Percentiles rank a stretch among this genome's conserved stretches.
Evolutionary conservation across 2,888 invertebrate species (phyloP).

Genomic region (Frankliniella intonsa): DNA sequence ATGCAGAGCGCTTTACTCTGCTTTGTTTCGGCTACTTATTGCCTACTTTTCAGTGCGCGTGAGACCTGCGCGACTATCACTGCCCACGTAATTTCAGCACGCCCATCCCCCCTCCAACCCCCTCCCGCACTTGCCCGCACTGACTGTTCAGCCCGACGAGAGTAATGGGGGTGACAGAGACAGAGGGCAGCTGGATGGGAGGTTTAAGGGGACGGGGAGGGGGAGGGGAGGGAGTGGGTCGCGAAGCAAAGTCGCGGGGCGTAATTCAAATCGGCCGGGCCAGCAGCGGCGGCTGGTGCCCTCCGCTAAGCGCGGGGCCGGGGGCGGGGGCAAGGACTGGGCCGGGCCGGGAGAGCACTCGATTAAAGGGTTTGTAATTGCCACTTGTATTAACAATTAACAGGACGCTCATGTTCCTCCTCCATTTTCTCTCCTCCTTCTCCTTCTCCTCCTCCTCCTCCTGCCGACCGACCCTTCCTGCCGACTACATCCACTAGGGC

Average conservation of each 20-base stretch:
- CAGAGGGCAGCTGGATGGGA: no score
- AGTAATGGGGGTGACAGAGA: neutral
- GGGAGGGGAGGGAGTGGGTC: neutral
- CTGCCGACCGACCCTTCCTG: no score
- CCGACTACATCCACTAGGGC: no score
- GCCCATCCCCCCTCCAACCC: neutral
- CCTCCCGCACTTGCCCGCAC: neutral
- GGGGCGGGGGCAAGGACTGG: neutral
- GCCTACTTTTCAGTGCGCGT: no score
- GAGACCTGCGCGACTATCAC: no score
- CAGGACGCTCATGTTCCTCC: neutral
- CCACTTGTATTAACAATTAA: constrained; percentile 13
- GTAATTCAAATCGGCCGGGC: neutral
- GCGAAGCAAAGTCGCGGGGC: neutral
- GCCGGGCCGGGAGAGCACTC: neutral
- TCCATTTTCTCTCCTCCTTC: neutral
- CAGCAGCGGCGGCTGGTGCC: neutral
- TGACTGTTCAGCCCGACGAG: neutral
- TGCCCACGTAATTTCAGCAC: neutral
- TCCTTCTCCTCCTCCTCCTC: no score
- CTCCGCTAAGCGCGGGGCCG: neutral
- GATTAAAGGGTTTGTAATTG: neutral
- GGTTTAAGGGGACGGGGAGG: neutral
- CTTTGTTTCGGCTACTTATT: no score
- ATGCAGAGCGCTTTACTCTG: no score